These are phyloP conservation scores for Zygogramma bicolorata DNA, from an alignment of 2,888 invertebrate genomes.

Conservation along the genomic window DNA sequence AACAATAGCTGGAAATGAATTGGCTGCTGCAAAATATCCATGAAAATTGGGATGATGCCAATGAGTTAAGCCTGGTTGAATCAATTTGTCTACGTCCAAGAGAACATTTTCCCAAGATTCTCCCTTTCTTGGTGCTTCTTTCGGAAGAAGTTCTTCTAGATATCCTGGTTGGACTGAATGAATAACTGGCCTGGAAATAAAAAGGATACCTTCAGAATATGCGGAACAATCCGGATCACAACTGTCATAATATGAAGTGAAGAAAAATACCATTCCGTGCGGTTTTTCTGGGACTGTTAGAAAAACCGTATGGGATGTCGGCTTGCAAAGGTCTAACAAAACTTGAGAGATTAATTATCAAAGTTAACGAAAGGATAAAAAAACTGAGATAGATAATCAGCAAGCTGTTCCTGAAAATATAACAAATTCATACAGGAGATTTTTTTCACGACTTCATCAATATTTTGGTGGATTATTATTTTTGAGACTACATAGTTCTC, in stretches of 20 bases:
- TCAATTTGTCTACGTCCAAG: constrained; percentile 81
- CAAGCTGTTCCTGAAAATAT: no score
- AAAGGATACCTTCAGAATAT: not conserved
- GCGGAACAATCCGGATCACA: not conserved
- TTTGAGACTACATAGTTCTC: no score
- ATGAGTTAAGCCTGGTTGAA: constrained; percentile 83
- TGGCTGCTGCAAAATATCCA: constrained; percentile 23
- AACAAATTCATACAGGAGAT: no score
- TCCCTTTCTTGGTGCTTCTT: constrained; percentile 81
- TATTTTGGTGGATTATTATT: no score
- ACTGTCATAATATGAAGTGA: not conserved
- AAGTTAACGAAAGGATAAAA: no score
- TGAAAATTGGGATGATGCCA: constrained; percentile 30
- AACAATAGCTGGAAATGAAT: constrained; percentile 27
- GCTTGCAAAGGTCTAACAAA: no score
- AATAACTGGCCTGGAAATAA: constrained; percentile 74
- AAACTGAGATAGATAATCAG: no score
- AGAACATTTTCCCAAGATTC: constrained; percentile 86
- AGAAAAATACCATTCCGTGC: not conserved
- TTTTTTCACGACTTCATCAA: no score
- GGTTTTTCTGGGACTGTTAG: no score
- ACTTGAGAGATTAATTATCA: no score
- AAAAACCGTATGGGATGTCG: no score
- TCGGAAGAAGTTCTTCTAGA: constrained; percentile 79
- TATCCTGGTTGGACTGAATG: constrained; percentile 91